Evolutionary conservation across 1,140 invertebrate genomes (phyloP), one percentile per base, ranked within the genome.

Genomic region (Cydia splendana): DNA sequence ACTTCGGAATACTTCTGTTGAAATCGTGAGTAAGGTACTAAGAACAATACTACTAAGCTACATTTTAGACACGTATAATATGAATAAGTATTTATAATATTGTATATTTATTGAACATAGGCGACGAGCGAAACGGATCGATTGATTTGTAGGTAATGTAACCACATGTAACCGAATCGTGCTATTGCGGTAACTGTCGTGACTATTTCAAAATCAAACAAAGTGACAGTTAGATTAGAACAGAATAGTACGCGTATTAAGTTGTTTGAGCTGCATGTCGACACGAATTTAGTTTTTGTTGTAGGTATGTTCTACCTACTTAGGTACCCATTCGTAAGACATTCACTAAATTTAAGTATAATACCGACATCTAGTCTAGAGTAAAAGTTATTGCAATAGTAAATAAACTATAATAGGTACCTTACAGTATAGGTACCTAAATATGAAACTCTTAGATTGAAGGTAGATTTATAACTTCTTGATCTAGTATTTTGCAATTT

Each of bases 151-250:
- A 62, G 20, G 57, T 24, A 71, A 71, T 71, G 67, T 71, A 71
- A 42, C 34, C 67, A 71, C 34, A 42, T 71, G 67, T 71, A 71
- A 71, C 67, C 34, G 67, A 71, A 71, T 71, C 67, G 38, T 71
- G 67, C 30, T 71, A 71, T 71, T 71, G 67, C 67, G 67, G 67
- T 71, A 18, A 18, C 24, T 42, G 51, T 69, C 65, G 67, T 71
- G 34, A 42, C 67, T 71, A 71, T 71, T 71, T 71, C 67, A n/a
- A 71, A 71, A 71, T 18, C 67, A 15, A 45, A 71, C 67, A 71
- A 3, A 67, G 38, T 71, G 67, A 71, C 67, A 71, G 65, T 34
- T 69, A 69, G 30, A 71, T 71, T 38, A 62, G 57, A 62, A 62
- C 57, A 62, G 18, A 62, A 24, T 12, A 10, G 53, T 18, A 34